Base-by-base conservation (phyloP, 2,797 vertebrate genomes). In the Sebastes hubbsi region DNA sequence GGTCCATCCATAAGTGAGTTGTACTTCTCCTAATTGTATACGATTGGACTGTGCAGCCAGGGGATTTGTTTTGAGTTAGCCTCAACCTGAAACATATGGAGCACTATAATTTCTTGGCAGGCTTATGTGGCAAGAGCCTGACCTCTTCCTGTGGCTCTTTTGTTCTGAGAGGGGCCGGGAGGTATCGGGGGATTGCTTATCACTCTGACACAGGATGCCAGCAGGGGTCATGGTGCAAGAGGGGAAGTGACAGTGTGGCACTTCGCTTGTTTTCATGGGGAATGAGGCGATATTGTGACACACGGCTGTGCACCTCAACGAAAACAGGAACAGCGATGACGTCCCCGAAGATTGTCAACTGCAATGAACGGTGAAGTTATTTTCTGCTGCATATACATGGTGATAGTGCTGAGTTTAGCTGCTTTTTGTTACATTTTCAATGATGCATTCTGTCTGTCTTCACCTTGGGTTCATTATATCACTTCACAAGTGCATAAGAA, bases 191-290 rank as follows among this genome's bases (percentile, higher is more conserved):
- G 91, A 90, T 92, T 87, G 88, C 92, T 95, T 94, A 95, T 95
- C 92, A 86, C 85, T 91, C 86, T 93, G 91, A 92, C 90, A 92
- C 93, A 95, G 94, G 93, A 95, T 92, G 90, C 90, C 91, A 92
- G 87, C 85, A 82, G 88, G 90, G 92, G 89, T 88, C 87, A 89
- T 69, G 89, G 85, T 86, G 90, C 90, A 86, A 90, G 88, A 92
- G 78, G 92, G 94, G 93, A 95, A 94, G 92, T 92, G 89, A 92
- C 91, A 89, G 86, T 90, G 89, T 87, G 92, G 87, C 87, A 88
- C 83, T 85, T 75, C 42, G 75, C 88, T 94, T 95, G 91, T 94
- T 94, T 94, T 92, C 74, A 90, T 73, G 86, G 83, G 85, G 88
- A 91, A 87, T 78, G 84, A 88, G 71, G 78, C 20, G 71, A 88